Evolutionary conservation across 1,140 invertebrate species (phyloP), one percentile per base, ranked within the genome.

Genomic region (Anagrus nilaparvatae): DNA sequence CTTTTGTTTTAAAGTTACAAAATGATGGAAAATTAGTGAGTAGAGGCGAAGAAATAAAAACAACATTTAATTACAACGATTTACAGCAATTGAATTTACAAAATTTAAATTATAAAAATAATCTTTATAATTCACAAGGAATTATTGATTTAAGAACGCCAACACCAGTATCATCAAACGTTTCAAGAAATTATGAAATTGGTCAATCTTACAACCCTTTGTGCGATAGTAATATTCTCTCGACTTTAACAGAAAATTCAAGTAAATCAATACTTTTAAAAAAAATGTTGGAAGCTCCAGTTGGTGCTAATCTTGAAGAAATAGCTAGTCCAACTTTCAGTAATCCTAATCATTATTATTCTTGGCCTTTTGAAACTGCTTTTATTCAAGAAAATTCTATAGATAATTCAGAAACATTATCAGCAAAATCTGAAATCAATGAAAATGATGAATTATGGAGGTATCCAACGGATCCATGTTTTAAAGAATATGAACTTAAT

Each of bases 211-310:
- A 12, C 17, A 33, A n/a, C n/a, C n/a, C n/a, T n/a, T n/a, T n/a
- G n/a, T n/a, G n/a, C n/a, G n/a, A n/a, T n/a, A n/a, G n/a, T n/a
- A n/a, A n/a, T n/a, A n/a, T n/a, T n/a, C n/a, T n/a, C n/a, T n/a
- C n/a, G n/a, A n/a, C n/a, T n/a, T n/a, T n/a, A n/a, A n/a, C n/a
- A 28, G 31, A 36, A 19, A 37, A 6, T 28, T 12, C 33, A 8
- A 42, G 19, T 9, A 40, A 29, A 14, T 52, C 61, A 1, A 44
- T 60, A 13, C 40, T 67, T 5, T 18, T 68, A 2, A 65, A 61
- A 39, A 63, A 61, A 48, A 65, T 68, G 62, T 43, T 68, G 1
- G 60, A 67, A 40, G 64, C 65, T 9, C 65, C 65, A n/a, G 48
- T 51, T 9, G 63, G 64, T n/a, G 55, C 57, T 2, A 64, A 65